Percentiles rank a stretch among this genome's conserved stretches.
Evolutionary conservation across 2,888 invertebrate genomes (phyloP).

Genomic region (Andrena flavipes): DNA sequence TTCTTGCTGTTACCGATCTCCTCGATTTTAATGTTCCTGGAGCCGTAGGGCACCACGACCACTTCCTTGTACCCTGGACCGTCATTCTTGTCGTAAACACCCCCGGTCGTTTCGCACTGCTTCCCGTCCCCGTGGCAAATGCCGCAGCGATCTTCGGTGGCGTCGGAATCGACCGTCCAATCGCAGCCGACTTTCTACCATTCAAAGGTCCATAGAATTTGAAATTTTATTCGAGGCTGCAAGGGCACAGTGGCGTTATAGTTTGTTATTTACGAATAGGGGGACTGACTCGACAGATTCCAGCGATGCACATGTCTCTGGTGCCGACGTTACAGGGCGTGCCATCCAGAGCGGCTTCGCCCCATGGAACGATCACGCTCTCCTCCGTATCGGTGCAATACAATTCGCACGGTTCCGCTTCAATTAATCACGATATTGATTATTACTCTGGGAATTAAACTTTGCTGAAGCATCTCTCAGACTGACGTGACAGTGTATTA

Average conservation of each 20-base stretch:
- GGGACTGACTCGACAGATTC: constrained; percentile 87
- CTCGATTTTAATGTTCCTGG: constrained; percentile 87
- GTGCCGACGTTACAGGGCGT: constrained; percentile 88
- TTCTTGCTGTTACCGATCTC: constrained; percentile 85
- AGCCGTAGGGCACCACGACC: constrained; percentile 87
- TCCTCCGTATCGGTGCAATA: constrained; percentile 87
- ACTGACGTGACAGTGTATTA: background rate
- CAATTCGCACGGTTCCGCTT: constrained; percentile 87
- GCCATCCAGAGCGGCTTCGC: constrained; percentile 88
- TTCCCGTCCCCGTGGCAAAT: constrained; percentile 90
- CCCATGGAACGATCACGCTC: constrained; percentile 87
- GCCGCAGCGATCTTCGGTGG: constrained; percentile 89
- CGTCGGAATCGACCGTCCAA: constrained; percentile 88
- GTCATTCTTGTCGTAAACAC: constrained; percentile 86
- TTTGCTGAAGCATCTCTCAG: background rate
- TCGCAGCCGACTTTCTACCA: constrained; percentile 89
- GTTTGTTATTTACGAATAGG: background rate
- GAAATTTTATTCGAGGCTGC: background rate
- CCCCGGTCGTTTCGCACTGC: constrained; percentile 87
- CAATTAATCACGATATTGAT: constrained; percentile 24
- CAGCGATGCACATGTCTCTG: constrained; percentile 88
- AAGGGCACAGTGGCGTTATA: background rate
- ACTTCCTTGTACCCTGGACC: constrained; percentile 87
- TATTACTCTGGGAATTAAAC: constrained; percentile 17
- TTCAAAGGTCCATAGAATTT: constrained; percentile 8